Conservation (phyloP, 2,113 vertebrate genomes). For the Pica pica region DNA sequence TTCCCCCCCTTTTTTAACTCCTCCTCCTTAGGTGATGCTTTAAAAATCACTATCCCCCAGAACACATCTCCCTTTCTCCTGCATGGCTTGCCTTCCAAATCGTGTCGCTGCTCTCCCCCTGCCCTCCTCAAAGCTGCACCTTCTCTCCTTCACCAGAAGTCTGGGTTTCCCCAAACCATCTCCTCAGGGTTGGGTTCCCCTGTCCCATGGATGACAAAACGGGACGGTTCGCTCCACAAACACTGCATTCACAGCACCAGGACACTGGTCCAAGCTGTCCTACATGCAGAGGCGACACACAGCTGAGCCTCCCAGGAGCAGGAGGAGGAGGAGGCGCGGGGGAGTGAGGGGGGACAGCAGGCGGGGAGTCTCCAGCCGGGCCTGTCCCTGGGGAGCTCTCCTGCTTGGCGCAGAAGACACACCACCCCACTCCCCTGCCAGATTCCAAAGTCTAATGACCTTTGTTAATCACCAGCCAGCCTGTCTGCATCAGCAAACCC, state of each 20-base stretch:
- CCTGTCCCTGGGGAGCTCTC: conserved; percentile 81
- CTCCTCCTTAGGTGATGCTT: conserved; percentile 74
- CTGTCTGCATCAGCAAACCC: conserved; percentile 86
- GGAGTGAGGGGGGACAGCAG: not conserved
- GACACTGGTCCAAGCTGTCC: conserved; percentile 54
- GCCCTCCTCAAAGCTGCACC: conserved; percentile 42
- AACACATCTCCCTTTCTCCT: conserved; percentile 16
- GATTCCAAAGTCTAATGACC: conserved; percentile 99
- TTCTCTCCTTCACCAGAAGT: conserved; percentile 30
- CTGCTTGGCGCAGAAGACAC: conserved; percentile 81
- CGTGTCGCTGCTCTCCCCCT: conserved; percentile 18
- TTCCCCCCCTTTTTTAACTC: fast-evolving
- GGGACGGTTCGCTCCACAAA: not conserved
- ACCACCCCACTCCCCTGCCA: conserved; percentile 85
- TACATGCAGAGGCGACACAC: conserved; percentile 25
- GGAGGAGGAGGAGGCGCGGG: not conserved
- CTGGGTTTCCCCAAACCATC: conserved; percentile 21
- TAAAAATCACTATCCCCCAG: conserved; percentile 48
- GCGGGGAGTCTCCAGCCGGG: conserved; percentile 62
- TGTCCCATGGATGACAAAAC: conserved; percentile 51
- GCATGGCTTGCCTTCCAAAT: conserved; percentile 1
- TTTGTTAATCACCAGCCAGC: conserved; percentile 99
- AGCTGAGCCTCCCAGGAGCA: conserved; percentile 23
- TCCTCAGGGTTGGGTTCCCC: conserved; percentile 57
- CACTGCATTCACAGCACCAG: not conserved